Conservation (phyloP, 2,888 invertebrate genomes). For the Alitta virens region DNA sequence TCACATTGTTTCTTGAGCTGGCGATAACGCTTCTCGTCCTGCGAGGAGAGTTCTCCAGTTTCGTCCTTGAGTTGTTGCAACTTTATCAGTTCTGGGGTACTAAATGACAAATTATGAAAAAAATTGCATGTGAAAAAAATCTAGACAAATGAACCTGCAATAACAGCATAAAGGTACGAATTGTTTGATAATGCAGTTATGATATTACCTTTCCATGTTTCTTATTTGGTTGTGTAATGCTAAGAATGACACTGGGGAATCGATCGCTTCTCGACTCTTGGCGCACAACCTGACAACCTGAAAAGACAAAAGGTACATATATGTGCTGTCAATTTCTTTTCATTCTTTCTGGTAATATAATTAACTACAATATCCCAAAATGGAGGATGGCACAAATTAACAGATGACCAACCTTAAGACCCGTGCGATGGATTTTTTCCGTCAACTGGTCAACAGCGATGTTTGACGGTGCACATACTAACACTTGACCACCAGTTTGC, state of each 20-base stretch:
- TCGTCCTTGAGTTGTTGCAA: conserved; percentile 96
- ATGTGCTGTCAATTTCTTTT: too few species aligned
- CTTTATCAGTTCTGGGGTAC: conserved; percentile 86
- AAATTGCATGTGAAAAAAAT: neutral
- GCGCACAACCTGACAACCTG: conserved; percentile 92
- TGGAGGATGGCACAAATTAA: too few species aligned
- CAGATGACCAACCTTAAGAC: too few species aligned
- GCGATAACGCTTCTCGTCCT: conserved; percentile 91
- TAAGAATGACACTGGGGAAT: conserved; percentile 93
- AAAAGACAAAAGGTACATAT: too few species aligned
- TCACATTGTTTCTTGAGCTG: conserved; percentile 88
- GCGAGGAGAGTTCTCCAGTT: conserved; percentile 92
- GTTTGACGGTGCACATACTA: conserved; percentile 98
- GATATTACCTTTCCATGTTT: conserved; percentile 83
- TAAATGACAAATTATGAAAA: conserved; percentile 24
- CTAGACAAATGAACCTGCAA: too few species aligned
- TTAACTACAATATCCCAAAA: neutral
- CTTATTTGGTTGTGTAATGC: conserved; percentile 96
- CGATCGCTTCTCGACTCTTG: conserved; percentile 96
- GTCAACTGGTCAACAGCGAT: conserved; percentile 99
- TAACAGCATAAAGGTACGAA: too few species aligned
- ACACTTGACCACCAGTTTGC: conserved; percentile 83
- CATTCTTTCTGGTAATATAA: neutral
- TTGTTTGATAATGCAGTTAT: too few species aligned
- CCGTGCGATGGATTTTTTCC: conserved; percentile 96